Evolutionary conservation across 1,140 invertebrate genomes (phyloP).

Genomic region (Zaprionus capensis): DNA sequence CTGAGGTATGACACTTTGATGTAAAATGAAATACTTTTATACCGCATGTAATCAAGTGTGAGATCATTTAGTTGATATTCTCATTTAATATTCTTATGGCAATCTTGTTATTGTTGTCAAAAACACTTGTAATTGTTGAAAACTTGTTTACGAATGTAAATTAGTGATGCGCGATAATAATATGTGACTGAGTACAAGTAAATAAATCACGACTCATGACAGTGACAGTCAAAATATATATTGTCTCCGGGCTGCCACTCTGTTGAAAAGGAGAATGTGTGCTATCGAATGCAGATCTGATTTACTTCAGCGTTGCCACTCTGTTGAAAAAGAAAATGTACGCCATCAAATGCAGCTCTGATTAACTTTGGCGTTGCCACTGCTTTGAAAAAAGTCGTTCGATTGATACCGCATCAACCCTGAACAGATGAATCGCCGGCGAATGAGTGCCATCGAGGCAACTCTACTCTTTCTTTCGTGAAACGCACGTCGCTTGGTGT

Average conservation of each 20-base stretch:
- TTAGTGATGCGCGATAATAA: not conserved
- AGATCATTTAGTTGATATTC: conserved; percentile 15
- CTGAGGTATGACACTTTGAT: not conserved
- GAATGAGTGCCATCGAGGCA: not conserved
- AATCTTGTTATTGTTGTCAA: conserved; percentile 9
- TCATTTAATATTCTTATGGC: not conserved
- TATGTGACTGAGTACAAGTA: not conserved
- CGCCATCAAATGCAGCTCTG: not conserved
- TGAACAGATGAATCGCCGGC: conserved; percentile 5
- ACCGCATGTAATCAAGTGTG: not conserved
- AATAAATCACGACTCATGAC: not conserved
- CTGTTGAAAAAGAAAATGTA: not conserved
- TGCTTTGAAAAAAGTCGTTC: not conserved
- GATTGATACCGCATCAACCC: conserved; percentile 12
- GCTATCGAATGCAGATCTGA: not conserved
- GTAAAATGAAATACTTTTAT: not conserved
- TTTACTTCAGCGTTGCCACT: not conserved
- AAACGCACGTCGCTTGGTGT: conserved; percentile 44
- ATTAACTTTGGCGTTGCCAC: conserved; percentile 21
- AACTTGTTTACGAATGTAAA: conserved; percentile 25
- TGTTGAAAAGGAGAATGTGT: not conserved
- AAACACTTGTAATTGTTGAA: conserved; percentile 19
- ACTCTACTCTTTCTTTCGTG: conserved; percentile 57
- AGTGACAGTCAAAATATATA: not conserved
- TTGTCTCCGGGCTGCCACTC: not conserved